Evolutionary conservation across 2,797 vertebrate genomes (phyloP).

Genomic region (Schizopygopsis pylzovi): DNA sequence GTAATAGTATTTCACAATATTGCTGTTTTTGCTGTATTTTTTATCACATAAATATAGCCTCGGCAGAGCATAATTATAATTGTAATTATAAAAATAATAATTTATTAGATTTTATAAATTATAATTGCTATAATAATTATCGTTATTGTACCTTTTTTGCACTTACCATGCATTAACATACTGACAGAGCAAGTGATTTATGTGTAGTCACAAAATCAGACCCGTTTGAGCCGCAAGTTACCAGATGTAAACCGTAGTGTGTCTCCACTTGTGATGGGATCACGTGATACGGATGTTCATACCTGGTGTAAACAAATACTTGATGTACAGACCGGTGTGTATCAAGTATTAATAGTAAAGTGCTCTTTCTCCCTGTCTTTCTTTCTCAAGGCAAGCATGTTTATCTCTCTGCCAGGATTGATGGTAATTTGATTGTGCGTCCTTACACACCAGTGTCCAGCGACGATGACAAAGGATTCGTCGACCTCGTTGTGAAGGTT

Average conservation of each 20-base stretch:
- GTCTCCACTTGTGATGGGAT: background rate
- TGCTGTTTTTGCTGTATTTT: background rate
- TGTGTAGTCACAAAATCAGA: background rate
- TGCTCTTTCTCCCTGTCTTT: slow-evolving; percentile 8
- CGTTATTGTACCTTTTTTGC: background rate
- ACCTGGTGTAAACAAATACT: background rate
- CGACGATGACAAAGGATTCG: slow-evolving; percentile 75
- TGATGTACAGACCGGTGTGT: slow-evolving; percentile 10
- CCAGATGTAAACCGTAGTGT: background rate
- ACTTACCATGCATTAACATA: background rate
- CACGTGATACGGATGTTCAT: background rate
- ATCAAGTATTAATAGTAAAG: background rate
- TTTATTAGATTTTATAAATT: background rate
- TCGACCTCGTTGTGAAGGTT: slow-evolving; percentile 81
- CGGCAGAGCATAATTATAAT: background rate
- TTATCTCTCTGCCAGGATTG: slow-evolving; percentile 76
- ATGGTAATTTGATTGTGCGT: slow-evolving; percentile 75
- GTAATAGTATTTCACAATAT: no score
- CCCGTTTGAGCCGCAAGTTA: background rate
- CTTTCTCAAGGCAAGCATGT: slow-evolving; percentile 72
- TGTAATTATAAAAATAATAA: background rate
- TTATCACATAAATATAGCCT: background rate
- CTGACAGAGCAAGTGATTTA: background rate
- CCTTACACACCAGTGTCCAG: slow-evolving; percentile 79
- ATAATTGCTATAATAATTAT: background rate